Base-by-base conservation (phyloP, 2,797 vertebrate species). In the Lates japonicus region DNA sequence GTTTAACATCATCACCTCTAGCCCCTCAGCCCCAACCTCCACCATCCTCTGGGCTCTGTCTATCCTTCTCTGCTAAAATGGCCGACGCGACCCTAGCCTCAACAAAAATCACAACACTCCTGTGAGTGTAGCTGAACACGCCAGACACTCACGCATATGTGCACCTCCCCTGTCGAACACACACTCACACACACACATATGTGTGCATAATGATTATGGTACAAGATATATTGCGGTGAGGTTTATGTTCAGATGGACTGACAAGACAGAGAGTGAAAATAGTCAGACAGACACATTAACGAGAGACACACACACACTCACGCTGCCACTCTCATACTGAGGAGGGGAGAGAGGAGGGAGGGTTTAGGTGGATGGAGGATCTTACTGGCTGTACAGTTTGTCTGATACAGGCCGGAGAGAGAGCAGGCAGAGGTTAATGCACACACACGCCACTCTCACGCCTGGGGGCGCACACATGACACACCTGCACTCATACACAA, bases 381-480 rank as follows among this genome's bases (percentile, higher is more conserved):
- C 96, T 99, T 99, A 99, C 98, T 99, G 98, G 98, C 97, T 95
- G 98, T 99, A 99, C 98, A 99, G 98, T 99, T 99, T 97, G 98
- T 99, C 98, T 99, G 98, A 99, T 98, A 99, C 98, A 99, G 98
- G 99, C 98, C 99, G 99, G 98, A 99, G 98, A 97, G 96, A 99
- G 97, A 99, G 98, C 97, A 99, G 97, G 97, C 97, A 99, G 97
- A 99, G 99, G 96, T 99, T 98, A 97, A 92, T 97, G 97, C 98
- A 99, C 96, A 98, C 96, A 97, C 79, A 97, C 86, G 97, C 95
- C 91, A 97, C 92, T 95, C 87, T 95, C 97, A 98, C 97, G 96
- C 94, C 96, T 94, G 97, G 97, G 97, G 97, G 98, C 96, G 92
- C 96, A 95, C 97, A 97, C 97, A 95, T 94, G 94, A 94, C 97